Conservation (phyloP, 2,797 vertebrate genomes). For the Leucoraja ocellata region DNA sequence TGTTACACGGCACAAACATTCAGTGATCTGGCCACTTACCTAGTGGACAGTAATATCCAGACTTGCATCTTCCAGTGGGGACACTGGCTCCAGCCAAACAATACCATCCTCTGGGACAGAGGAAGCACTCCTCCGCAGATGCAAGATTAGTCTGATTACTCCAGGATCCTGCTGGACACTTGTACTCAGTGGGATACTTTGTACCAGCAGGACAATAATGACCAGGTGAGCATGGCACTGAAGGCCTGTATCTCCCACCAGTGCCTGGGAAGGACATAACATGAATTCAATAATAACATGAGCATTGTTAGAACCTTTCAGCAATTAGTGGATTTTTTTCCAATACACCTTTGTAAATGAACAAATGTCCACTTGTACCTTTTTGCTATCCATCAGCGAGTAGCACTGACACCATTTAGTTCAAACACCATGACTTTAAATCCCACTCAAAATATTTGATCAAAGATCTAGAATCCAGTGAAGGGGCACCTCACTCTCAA, state of each 20-base stretch:
- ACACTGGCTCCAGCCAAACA: conserved; percentile 64
- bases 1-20: background rate
- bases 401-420: background rate
- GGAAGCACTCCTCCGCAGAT: conserved; percentile 58
- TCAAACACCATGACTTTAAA: background rate
- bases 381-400: background rate
- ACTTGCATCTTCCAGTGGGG: conserved; percentile 70
- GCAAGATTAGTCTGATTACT: conserved; percentile 65
- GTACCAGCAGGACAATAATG: conserved; percentile 80
- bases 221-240: conserved; percentile 67
- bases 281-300: background rate
- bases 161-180: conserved; percentile 80
- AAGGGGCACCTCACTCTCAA: background rate
- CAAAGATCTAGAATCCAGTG: background rate
- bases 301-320: background rate
- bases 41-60: conserved; percentile 76
- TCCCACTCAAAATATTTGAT: background rate
- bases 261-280: conserved; percentile 60
- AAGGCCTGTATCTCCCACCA: conserved; percentile 69
- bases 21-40: conserved; percentile 53
- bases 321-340: background rate
- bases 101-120: conserved; percentile 73
- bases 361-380: background rate
- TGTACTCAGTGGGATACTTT: conserved; percentile 70
- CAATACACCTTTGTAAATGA: background rate